Base-by-base conservation (phyloP, 2,797 vertebrate species). In the Tolypeutes matacus region DNA sequence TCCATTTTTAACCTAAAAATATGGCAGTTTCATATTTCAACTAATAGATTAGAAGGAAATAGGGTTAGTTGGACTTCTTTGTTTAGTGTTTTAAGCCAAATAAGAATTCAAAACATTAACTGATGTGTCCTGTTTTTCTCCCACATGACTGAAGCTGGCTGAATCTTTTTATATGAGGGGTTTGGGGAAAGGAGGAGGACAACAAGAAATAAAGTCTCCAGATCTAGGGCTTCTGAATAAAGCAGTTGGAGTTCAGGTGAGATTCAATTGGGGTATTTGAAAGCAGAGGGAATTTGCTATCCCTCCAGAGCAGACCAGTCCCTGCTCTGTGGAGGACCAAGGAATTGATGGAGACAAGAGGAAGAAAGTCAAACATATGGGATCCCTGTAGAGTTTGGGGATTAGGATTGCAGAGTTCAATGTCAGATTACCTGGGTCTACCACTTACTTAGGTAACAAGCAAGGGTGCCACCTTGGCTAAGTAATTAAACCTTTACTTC, bases 1-100 rank as follows among this genome's bases (percentile, higher is more conserved):
- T 49, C 36, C 31, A 80, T 86, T 87, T 56, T 84, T 84, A 86
- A 76, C 49, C 49, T 51, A 80, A 8, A 69, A n/a, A 95, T 77
- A 34, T 82, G 14, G 34, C 21, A 60, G 21, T 64, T 94, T 96
- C 51, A 58, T 70, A 80, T 46, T 25, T 86, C 60, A 29, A 13
- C 21, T 73, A 39, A 86, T 27, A 83, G 25, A 76, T 81, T 84
- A 80, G 5, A 25, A 60, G 21, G 29, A 82, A 82, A n/a, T 46
- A 49, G 36, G 10, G 25, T 31, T 72, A 9, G 49, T 7, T 65
- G 34, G 31, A 53, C 27, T 84, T 78, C 39, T 86, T 75, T 60
- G 5, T 12, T 83, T 69, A 72, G 62, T 53, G 92, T 72, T 4
- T 15, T 60, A 67, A n/a, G 58, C 76, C 72, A 58, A 91, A 88